Evolutionary conservation across 2,113 vertebrate genomes (phyloP).

Genomic region (Nannobrachium achirus): DNA sequence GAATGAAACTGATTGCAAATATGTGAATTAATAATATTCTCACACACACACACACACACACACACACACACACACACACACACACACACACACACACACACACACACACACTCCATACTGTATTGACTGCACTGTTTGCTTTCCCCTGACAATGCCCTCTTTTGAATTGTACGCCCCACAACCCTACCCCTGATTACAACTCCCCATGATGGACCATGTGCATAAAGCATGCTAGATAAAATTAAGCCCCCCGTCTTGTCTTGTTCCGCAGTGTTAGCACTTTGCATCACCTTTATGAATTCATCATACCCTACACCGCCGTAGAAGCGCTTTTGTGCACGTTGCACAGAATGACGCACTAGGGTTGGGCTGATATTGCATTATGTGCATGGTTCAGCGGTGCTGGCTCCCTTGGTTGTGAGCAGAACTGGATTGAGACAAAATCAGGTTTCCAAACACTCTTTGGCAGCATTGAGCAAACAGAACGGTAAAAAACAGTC

Average conservation of each 20-base stretch:
- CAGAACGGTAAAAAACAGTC: too few relatives aligned
- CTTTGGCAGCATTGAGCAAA: too few relatives aligned
- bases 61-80: too few relatives aligned
- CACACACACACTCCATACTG: too few relatives aligned
- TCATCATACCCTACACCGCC: neutral
- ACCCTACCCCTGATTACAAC: slow-evolving; percentile 20
- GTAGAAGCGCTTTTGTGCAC: slow-evolving; percentile 24
- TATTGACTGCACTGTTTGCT: slow-evolving; percentile 53
- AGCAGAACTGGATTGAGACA: slow-evolving; percentile 37
- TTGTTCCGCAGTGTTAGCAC: slow-evolving; percentile 10
- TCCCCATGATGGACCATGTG: slow-evolving; percentile 34
- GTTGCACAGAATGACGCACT: slow-evolving; percentile 18
- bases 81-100: too few relatives aligned
- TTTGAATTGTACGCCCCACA: slow-evolving; percentile 30
- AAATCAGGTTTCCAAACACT: slow-evolving; percentile 43
- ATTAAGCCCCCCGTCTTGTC: slow-evolving; percentile 6
- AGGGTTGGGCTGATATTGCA: slow-evolving; percentile 31
- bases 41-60: too few relatives aligned
- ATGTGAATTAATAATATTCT: neutral
- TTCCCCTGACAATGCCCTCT: slow-evolving; percentile 31
- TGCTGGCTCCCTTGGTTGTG: slow-evolving; percentile 33
- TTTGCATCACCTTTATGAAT: too few relatives aligned
- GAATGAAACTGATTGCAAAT: slow-evolving; percentile 59
- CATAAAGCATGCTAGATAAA: slow-evolving; percentile 34
- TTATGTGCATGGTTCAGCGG: slow-evolving; percentile 39